Conservation (phyloP, 2,888 invertebrate genomes). For the Asteroscopus sphinx region DNA sequence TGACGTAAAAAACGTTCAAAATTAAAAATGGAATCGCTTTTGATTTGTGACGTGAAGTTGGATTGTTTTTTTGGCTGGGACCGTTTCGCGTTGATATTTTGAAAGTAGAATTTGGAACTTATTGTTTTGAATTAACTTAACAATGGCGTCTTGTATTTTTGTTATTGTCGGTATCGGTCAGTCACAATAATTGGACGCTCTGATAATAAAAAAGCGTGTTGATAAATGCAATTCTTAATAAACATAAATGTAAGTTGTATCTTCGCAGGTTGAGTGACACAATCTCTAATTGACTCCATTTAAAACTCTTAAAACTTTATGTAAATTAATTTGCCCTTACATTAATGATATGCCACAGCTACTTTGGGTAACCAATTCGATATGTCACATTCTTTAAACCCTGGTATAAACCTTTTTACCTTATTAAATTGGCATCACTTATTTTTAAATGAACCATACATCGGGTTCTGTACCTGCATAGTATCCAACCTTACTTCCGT, state of each 20-base stretch:
- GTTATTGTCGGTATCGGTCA: no score
- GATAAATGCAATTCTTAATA: no score
- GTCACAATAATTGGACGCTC: no score
- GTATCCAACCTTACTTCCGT: conserved; percentile 36
- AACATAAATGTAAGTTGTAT: no score
- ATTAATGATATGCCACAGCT: no score
- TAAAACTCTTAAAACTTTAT: no score
- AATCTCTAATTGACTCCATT: no score
- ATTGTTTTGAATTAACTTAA: background rate
- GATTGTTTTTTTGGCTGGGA: conserved; percentile 27
- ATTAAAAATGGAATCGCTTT: conserved; percentile 58
- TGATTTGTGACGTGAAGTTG: conserved; percentile 53
- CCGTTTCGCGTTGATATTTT: conserved; percentile 26
- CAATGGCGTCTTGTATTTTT: no score
- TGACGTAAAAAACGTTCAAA: conserved; percentile 49
- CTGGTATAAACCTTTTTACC: conserved; percentile 21
- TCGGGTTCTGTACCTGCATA: conserved; percentile 38
- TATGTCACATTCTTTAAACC: conserved; percentile 6
- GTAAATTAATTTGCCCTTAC: no score
- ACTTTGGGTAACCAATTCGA: conserved; percentile 10
- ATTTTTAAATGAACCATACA: conserved; percentile 21
- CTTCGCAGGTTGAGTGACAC: no score
- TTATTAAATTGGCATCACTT: conserved; percentile 41
- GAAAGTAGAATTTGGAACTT: conserved; percentile 11
- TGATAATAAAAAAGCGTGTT: no score